Evolutionary conservation across 2,797 vertebrate genomes (phyloP).

Genomic region (Hippoglossus hippoglossus): DNA sequence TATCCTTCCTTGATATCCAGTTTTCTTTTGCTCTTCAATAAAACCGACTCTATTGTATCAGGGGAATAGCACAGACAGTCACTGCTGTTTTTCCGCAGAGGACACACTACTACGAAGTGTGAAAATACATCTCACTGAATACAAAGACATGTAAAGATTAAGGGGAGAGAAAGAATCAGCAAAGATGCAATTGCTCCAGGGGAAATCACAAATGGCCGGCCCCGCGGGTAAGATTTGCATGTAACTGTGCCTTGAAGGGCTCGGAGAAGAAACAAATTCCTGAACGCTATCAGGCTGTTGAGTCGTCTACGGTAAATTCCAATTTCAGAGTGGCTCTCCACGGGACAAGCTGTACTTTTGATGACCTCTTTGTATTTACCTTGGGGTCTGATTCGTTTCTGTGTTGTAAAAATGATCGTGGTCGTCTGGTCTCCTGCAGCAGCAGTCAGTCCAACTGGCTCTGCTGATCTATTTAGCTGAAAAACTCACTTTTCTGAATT

Average conservation of each 20-base stretch:
- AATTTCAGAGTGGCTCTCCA: slow-evolving; percentile 32
- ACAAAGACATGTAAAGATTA: slow-evolving; percentile 24
- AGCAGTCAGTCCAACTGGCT: slow-evolving; percentile 24
- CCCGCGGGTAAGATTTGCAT: slow-evolving; percentile 46
- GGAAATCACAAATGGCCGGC: slow-evolving; percentile 20
- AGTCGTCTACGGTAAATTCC: slow-evolving; percentile 52
- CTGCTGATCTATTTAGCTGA: neutral
- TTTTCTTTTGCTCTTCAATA: slow-evolving; percentile 10
- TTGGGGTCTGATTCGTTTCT: slow-evolving; percentile 30
- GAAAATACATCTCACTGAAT: slow-evolving; percentile 26
- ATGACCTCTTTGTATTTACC: slow-evolving; percentile 53
- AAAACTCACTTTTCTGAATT: slow-evolving; percentile 17
- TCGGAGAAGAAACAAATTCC: slow-evolving; percentile 38
- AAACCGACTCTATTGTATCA: slow-evolving; percentile 18
- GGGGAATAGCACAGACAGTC: neutral
- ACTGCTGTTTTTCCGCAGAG: neutral
- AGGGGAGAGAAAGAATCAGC: slow-evolving; percentile 27
- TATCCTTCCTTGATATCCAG: neutral
- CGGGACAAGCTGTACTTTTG: slow-evolving; percentile 41
- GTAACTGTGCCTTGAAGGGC: slow-evolving; percentile 37
- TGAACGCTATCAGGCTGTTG: slow-evolving; percentile 48
- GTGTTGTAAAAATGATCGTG: slow-evolving; percentile 34
- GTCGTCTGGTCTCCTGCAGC: slow-evolving; percentile 24
- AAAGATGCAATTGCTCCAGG: slow-evolving; percentile 20
- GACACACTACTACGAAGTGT: slow-evolving; percentile 8